These are phyloP conservation scores for Clusia tigrina DNA, from an alignment of 2,888 invertebrate species.

Conservation along the genomic window DNA sequence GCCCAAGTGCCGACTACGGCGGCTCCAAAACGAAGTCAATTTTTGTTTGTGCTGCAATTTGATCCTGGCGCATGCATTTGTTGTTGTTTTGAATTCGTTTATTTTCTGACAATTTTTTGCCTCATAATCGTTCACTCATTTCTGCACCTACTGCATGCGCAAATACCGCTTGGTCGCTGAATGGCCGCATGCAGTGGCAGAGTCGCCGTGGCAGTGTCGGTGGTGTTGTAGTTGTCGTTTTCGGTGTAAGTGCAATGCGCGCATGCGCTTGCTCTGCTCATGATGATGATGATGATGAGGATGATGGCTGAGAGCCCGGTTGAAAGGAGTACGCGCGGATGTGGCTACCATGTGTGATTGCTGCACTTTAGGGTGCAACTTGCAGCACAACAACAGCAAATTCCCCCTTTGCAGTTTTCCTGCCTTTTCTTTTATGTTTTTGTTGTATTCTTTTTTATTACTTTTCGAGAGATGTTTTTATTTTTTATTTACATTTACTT, in stretches of 20 bases:
- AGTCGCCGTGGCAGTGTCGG: neutral
- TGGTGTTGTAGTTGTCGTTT: neutral
- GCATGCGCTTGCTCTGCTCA: conserved; percentile 17
- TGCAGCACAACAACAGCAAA: conserved; percentile 10
- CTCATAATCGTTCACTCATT: conserved; percentile 10
- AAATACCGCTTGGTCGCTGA: neutral
- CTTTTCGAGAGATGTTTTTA: neutral
- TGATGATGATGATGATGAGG: too few species aligned
- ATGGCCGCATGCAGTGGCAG: neutral
- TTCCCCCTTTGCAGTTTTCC: neutral
- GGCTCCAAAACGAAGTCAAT: neutral
- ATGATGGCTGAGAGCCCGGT: neutral
- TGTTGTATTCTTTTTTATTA: neutral
- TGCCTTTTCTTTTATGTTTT: neutral
- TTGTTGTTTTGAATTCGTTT: neutral
- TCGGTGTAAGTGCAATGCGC: conserved; percentile 15
- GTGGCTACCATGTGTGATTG: conserved; percentile 16
- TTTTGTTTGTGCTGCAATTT: conserved; percentile 7
- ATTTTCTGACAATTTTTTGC: neutral
- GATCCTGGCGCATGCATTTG: conserved; percentile 11
- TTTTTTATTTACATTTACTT: too few species aligned
- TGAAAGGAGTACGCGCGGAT: neutral
- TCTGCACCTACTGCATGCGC: conserved; percentile 2
- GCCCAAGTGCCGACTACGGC: neutral
- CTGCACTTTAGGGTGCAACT: conserved; percentile 16